Evolutionary conservation across 2,113 vertebrate genomes (phyloP), one percentile per base, ranked within the genome.

Genomic region (Ascaphus truei): DNA sequence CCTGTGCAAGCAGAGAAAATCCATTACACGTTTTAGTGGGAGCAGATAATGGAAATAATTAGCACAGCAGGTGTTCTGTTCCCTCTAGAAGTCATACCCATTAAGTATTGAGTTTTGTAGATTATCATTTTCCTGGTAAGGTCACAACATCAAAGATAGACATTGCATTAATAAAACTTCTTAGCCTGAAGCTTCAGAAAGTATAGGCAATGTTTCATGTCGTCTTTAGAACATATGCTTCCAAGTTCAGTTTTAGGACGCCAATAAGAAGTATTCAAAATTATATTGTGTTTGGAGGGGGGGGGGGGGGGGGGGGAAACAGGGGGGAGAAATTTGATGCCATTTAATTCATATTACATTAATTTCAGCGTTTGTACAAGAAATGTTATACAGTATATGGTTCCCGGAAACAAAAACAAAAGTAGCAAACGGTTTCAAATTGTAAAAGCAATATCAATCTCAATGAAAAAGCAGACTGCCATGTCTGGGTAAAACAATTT

Each of bases 81-180:
- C 90, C 90, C 90, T 90, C 92, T 93, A 92, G 93, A 95, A 97
- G 93, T 94, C 92, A 91, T 92, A 93, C 90, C 91, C 93, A 93
- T 95, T 95, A 96, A 89, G 93, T 94, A 95, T 91, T 94, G 95
- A 93, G 92, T 91, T 90, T 93, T 93, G 87, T 89, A 95, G 95
- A 96, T 96, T 93, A 95, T 92, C 90, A 93, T 95, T 96, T 96
- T 93, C 93, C 92, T 95, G 88, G 92, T 95, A 93, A 94, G 93
- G 93, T 93, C 93, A 93, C 92, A 93, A 95, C 93, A 96, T 96
- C 95, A 96, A 97, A 97, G 93, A 94, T 93, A 91, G 91, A 91
- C 93, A 92, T 93, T 93, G 90, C 91, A 94, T 94, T 94, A 95
- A 96, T 94, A 93, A 93, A 93, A 93, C 89, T 88, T 94, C 89